phyloP scores from a whole-genome alignment of 2,888 invertebrate species.

The Dasysyrphus albostriatus region DNA sequence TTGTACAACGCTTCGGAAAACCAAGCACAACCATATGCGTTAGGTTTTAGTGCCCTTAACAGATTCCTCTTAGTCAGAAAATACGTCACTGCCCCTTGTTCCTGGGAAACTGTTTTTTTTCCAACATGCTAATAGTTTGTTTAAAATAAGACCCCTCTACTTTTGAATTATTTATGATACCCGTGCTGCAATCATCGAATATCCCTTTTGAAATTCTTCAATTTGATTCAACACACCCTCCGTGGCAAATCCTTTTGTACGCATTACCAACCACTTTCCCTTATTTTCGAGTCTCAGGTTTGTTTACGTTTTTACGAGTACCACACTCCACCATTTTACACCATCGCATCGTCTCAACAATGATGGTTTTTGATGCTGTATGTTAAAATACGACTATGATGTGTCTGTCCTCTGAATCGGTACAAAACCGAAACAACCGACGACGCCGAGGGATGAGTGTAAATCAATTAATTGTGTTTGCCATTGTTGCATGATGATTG shows the following conservation, averaged over 20 bases:
- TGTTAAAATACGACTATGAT: slow-evolving; percentile 48
- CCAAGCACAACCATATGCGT: not conserved
- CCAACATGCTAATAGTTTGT: slow-evolving; percentile 28
- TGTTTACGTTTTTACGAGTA: slow-evolving; percentile 45
- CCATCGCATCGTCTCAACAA: not conserved
- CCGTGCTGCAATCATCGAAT: slow-evolving; percentile 48
- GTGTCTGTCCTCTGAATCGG: slow-evolving; percentile 25
- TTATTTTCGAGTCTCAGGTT: slow-evolving; percentile 51
- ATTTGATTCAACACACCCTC: slow-evolving; percentile 41
- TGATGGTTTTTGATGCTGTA: slow-evolving; percentile 35
- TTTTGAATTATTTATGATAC: slow-evolving; percentile 46
- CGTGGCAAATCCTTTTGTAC: slow-evolving; percentile 61
- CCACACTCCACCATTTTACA: not conserved
- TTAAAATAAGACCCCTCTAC: slow-evolving; percentile 3
- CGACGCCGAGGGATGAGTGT: slow-evolving; percentile 53
- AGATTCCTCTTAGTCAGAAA: not conserved
- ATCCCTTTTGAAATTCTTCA: slow-evolving; percentile 41
- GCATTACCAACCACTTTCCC: slow-evolving; percentile 66
- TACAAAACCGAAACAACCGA: slow-evolving; percentile 10
- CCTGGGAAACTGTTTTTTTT: not conserved
- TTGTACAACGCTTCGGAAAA: no score
- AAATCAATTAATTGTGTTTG: slow-evolving; percentile 72
- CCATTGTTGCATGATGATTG: slow-evolving; percentile 51
- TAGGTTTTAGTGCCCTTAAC: not conserved
- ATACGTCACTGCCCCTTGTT: slow-evolving; percentile 22